Evolutionary conservation across 2,888 invertebrate species (phyloP).

Genomic region (Eristalinus sepulchralis): DNA sequence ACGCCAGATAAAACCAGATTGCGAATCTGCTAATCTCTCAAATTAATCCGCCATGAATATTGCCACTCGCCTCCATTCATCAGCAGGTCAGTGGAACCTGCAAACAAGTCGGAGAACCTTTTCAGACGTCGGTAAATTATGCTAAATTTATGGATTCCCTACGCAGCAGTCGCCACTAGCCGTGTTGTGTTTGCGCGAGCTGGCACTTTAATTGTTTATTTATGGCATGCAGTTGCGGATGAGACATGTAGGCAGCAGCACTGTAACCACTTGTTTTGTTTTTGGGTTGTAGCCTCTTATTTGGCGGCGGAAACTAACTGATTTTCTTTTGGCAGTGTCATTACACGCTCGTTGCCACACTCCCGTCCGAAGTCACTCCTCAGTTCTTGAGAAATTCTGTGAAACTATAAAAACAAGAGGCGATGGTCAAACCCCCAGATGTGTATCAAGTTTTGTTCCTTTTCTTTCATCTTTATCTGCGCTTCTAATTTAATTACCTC

Average conservation of each 20-base stretch:
- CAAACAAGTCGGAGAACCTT: slow-evolving; percentile 9
- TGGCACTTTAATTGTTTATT: slow-evolving; percentile 56
- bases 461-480: slow-evolving; percentile 41
- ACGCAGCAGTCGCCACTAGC: slow-evolving; percentile 10
- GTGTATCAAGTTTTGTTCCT: slow-evolving; percentile 52
- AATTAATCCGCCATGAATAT: slow-evolving; percentile 20
- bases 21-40: slow-evolving; percentile 21
- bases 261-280: slow-evolving; percentile 39
- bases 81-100: neutral
- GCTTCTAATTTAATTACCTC: neutral
- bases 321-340: slow-evolving; percentile 22
- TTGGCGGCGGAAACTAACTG: slow-evolving; percentile 43
- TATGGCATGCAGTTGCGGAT: slow-evolving; percentile 44
- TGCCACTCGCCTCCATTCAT: slow-evolving; percentile 27
- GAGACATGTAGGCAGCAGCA: slow-evolving; percentile 19
- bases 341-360: neutral
- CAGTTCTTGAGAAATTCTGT: neutral
- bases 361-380: neutral
- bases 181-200: slow-evolving; percentile 3
- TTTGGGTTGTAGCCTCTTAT: slow-evolving; percentile 27
- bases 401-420: slow-evolving; percentile 16
- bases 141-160: slow-evolving; percentile 58
- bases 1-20: neutral
- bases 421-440: slow-evolving; percentile 17
- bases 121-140: slow-evolving; percentile 51